Evolutionary conservation across 2,113 vertebrate species (phyloP), one percentile per base, ranked within the genome.

Genomic region (Pseudopipra pipra): DNA sequence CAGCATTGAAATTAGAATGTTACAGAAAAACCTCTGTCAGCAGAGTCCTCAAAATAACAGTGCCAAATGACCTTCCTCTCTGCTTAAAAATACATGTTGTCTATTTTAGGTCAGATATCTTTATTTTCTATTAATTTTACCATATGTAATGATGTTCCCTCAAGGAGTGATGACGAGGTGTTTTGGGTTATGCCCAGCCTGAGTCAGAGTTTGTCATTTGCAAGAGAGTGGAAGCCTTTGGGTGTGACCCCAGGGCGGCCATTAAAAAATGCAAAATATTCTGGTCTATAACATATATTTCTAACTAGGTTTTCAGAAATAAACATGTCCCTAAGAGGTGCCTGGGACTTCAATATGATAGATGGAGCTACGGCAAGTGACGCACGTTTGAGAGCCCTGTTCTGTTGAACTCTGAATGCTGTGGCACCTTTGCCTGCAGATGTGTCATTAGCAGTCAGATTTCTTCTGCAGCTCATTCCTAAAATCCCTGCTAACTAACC

Each of bases 1-100:
- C 77, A 97, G 90, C 96, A 62, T 54, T 89, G 89, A 94, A 95
- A 97, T 95, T 96, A 96, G 92, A 95, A 90, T 68, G 77, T 96
- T 89, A 70, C 89, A 97, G 95, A 97, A 96, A 97, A 95, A 66
- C 39, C 43, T 85, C 74, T 93, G 95, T 98, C 97, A 97, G 97
- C 97, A 96, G 31, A 96, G 89, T 94, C 55, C 90, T 94, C 80
- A 94, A 95, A 96, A 93, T 93, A 94, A 79, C 75, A 75, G 67
- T 55, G 35, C 44, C 0, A 0, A 95, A 94, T 89, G 90, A 94
- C 97, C 95, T 96, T 97, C 74, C 77, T 70, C 56, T 90, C 49
- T 9, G 8, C 73, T 90, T 92, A 95, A 87, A 95, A 93, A 87
- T 75, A 70, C 4, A 9, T 85, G 37, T 27, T 89, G 37, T n/a